Conservation (phyloP, 2,888 invertebrate species). For the Sphaerophoria taeniata region DNA sequence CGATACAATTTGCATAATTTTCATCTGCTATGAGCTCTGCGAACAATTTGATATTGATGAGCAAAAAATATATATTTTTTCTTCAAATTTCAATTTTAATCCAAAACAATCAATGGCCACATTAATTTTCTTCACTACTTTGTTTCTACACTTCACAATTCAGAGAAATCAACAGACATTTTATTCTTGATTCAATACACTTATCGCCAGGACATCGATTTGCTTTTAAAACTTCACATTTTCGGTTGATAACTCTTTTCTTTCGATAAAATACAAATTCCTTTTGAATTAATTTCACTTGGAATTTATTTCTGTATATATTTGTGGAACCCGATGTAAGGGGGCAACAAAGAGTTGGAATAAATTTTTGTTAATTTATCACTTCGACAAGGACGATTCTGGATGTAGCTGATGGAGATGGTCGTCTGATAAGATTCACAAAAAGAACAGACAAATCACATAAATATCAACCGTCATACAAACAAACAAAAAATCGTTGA, state of each 20-base stretch:
- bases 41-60: conserved; percentile 3
- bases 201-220: conserved; percentile 70
- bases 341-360: conserved; percentile 19
- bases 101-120: not conserved
- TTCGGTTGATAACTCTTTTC: conserved; percentile 22
- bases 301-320: conserved; percentile 18
- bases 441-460: not conserved
- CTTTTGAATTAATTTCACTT: conserved; percentile 63
- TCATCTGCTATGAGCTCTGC: conserved; percentile 34
- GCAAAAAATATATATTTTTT: conserved; percentile 5
- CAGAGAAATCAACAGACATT: not conserved
- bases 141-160: conserved; percentile 26
- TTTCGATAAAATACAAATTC: conserved; percentile 19
- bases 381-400: conserved; percentile 55
- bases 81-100: not conserved
- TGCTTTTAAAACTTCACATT: conserved; percentile 69
- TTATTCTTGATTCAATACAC: conserved; percentile 18
- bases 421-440: conserved; percentile 60
- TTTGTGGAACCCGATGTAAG: conserved; percentile 1
- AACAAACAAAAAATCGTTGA: conserved; percentile 19
- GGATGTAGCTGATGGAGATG: conserved; percentile 9
- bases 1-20: conserved; percentile 41
- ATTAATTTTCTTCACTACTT: conserved; percentile 19
- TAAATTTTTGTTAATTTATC: conserved; percentile 69
- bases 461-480: not conserved